Evolutionary conservation across 2,113 vertebrate genomes (phyloP).

Genomic region (Clinocottus analis): DNA sequence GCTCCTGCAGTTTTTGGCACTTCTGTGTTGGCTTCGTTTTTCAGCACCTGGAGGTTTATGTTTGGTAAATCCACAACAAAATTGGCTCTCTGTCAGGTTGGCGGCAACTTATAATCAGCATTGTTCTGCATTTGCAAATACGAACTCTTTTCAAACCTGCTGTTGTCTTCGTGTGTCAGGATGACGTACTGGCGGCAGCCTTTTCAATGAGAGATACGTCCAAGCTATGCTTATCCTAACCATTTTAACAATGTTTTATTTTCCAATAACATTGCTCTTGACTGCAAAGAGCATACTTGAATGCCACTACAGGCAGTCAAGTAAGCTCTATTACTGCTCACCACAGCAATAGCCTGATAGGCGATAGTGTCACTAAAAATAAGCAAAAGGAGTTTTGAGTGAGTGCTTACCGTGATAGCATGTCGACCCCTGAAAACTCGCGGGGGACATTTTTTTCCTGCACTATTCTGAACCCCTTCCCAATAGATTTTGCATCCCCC

Average conservation of each 20-base stretch:
- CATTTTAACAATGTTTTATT: neutral
- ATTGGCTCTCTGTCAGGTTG: neutral
- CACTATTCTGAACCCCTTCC: neutral
- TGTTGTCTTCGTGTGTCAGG: neutral
- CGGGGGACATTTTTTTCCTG: too few relatives aligned
- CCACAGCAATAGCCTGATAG: neutral
- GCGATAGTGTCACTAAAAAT: neutral
- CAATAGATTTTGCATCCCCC: neutral
- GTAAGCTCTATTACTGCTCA: neutral
- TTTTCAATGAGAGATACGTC: neutral
- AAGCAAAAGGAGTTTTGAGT: neutral
- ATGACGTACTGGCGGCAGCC: neutral
- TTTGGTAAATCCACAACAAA: neutral
- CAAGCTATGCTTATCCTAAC: neutral
- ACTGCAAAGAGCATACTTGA: conserved; percentile 2
- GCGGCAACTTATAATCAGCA: neutral
- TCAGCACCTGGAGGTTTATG: neutral
- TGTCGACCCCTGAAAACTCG: neutral
- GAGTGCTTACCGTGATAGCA: neutral
- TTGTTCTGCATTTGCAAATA: conserved; percentile 1
- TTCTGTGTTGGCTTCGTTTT: neutral
- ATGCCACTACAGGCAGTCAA: neutral
- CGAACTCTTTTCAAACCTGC: neutral
- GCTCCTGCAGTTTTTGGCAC: neutral
- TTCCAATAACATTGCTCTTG: neutral